Evolutionary conservation across 2,113 vertebrate species (phyloP).

Genomic region (Lipophrys pholis): DNA sequence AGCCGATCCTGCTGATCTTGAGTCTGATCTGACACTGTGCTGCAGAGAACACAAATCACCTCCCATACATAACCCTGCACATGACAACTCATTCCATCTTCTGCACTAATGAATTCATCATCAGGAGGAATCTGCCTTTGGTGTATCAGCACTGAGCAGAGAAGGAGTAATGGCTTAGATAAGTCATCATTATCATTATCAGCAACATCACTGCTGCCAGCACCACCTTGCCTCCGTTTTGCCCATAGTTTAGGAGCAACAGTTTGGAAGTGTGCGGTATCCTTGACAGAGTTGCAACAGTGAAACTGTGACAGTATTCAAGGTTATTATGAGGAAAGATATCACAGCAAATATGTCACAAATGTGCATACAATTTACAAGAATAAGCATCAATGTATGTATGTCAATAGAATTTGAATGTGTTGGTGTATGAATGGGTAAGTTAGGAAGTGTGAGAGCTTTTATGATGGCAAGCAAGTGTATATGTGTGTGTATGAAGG

Average conservation of each 20-base stretch:
- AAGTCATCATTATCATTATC: slow-evolving; percentile 66
- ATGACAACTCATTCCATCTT: slow-evolving; percentile 79
- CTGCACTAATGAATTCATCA: slow-evolving; percentile 77
- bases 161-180: slow-evolving; percentile 68
- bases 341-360: slow-evolving; percentile 42
- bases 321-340: slow-evolving; percentile 48
- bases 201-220: slow-evolving; percentile 44
- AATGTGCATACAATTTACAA: slow-evolving; percentile 46
- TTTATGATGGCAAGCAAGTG: slow-evolving; percentile 45
- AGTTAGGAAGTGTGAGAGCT: slow-evolving; percentile 49
- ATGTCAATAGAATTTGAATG: slow-evolving; percentile 75
- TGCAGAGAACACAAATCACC: slow-evolving; percentile 76
- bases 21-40: slow-evolving; percentile 55
- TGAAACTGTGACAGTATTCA: slow-evolving; percentile 46
- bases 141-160: slow-evolving; percentile 57
- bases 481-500: slow-evolving; percentile 52
- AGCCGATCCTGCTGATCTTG: slow-evolving; percentile 41
- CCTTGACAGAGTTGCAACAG: slow-evolving; percentile 53
- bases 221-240: slow-evolving; percentile 31
- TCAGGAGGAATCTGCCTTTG: slow-evolving; percentile 59
- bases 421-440: slow-evolving; percentile 59
- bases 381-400: slow-evolving; percentile 47
- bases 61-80: slow-evolving; percentile 66
- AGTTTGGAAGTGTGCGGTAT: slow-evolving; percentile 35
- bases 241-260: slow-evolving; percentile 48